Percentiles rank a stretch among this genome's conserved stretches.
phyloP scores from a whole-genome alignment of 2,113 vertebrate species.

The Coptodon rendalli region DNA sequence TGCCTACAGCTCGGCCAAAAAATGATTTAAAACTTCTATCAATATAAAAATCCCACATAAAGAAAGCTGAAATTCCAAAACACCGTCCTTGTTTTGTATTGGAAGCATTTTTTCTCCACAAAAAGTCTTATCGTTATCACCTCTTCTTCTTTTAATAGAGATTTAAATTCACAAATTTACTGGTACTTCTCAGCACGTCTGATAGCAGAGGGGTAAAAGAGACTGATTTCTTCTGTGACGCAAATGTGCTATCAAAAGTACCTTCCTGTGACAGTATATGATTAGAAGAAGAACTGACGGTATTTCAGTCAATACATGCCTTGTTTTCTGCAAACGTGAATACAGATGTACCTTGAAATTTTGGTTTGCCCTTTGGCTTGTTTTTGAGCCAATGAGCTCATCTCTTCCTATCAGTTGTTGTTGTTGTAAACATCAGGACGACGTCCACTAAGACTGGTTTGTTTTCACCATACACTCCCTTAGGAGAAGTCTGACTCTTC shows the following conservation, averaged over 20 bases:
- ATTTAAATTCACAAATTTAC: not conserved
- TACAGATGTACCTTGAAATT: not conserved
- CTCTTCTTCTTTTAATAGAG: not conserved
- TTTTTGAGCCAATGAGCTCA: not conserved
- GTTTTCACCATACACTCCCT: not conserved
- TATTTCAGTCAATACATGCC: not conserved
- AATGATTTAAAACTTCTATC: not conserved
- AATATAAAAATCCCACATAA: not conserved
- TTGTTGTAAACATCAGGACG: not conserved
- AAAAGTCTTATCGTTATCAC: not conserved
- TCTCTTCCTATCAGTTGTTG: not conserved
- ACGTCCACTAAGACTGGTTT: not conserved
- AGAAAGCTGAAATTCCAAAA: not conserved
- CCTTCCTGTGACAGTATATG: not conserved
- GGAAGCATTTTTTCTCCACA: not conserved
- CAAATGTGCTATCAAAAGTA: not conserved
- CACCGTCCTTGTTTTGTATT: not conserved
- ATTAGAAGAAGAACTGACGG: not conserved
- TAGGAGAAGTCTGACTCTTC: constrained; percentile 56
- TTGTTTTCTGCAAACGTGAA: not conserved
- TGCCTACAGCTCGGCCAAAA: not conserved
- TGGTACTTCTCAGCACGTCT: not conserved
- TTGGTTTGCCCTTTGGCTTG: not conserved
- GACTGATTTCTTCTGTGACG: not conserved
- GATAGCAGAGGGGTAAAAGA: not conserved